Percentiles rank a stretch among this genome's conserved stretches.
These are phyloP conservation scores for Promerops cafer DNA, from an alignment of 2,113 vertebrate genomes.

Conservation along the genomic window DNA sequence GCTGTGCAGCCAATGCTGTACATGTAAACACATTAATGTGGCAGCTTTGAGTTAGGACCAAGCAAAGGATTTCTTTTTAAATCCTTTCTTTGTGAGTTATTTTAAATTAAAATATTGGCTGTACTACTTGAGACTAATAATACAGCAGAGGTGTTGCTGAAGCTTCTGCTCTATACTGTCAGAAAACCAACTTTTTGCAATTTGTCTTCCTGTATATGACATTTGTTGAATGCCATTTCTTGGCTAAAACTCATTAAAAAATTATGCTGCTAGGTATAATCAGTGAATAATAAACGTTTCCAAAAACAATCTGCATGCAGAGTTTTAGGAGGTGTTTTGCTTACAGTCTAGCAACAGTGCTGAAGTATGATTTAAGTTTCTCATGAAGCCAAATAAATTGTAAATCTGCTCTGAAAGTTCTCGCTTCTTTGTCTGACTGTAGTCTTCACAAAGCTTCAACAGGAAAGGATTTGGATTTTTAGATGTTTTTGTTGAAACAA, in stretches of 20 bases:
- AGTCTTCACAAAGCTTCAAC: background rate
- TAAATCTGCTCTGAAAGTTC: background rate
- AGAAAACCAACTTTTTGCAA: background rate
- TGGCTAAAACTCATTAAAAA: background rate
- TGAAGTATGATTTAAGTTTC: background rate
- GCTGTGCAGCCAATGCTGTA: background rate
- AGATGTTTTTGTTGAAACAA: background rate
- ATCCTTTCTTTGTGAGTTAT: background rate
- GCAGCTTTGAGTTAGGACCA: background rate
- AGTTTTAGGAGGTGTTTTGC: background rate
- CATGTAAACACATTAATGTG: background rate
- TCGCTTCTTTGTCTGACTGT: background rate
- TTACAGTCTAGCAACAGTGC: background rate
- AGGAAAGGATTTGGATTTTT: background rate
- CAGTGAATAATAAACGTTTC: background rate
- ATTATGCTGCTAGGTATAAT: background rate
- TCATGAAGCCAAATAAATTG: background rate
- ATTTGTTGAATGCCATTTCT: background rate
- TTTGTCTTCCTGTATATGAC: background rate
- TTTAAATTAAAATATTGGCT: background rate
- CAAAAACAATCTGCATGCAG: background rate
- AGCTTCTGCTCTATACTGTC: background rate
- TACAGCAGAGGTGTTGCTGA: background rate
- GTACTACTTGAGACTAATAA: background rate
- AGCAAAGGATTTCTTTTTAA: background rate